These are phyloP conservation scores for Rhagophthalmus giganteus DNA, from an alignment of 2,888 invertebrate species.

Conservation along the genomic window DNA sequence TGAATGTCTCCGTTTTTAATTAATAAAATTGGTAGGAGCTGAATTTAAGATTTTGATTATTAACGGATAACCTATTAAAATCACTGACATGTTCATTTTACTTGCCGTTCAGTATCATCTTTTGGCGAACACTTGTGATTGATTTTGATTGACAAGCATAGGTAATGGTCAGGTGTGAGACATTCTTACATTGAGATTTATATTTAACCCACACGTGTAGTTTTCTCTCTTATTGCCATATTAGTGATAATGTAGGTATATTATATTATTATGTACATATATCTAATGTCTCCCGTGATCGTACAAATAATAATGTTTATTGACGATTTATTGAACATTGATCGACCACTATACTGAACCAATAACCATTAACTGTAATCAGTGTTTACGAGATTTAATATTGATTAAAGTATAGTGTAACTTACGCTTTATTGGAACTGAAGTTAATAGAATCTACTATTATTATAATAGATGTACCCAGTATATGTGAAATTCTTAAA, in stretches of 20 bases:
- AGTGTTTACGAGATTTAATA: constrained; percentile 47
- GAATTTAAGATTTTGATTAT: too few species aligned
- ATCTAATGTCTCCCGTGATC: constrained; percentile 30
- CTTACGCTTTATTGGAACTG: constrained; percentile 43
- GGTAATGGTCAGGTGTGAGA: constrained; percentile 25
- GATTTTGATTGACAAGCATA: too few species aligned
- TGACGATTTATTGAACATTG: constrained; percentile 42
- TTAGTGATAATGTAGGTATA: too few species aligned
- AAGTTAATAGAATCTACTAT: constrained; percentile 44
- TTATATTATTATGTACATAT: constrained; percentile 10
- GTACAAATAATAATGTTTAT: constrained; percentile 39
- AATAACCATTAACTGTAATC: constrained; percentile 46
- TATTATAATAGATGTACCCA: too few species aligned
- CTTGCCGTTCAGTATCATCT: too few species aligned
- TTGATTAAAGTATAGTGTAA: constrained; percentile 46
- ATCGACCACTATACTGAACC: constrained; percentile 39
- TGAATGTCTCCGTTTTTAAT: too few species aligned
- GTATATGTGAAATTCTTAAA: too few species aligned
- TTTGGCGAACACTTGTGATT: too few species aligned
- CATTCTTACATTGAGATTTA: constrained; percentile 26
- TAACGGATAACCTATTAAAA: too few species aligned
- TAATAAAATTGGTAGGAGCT: too few species aligned
- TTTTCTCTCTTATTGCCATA: constrained; percentile 30
- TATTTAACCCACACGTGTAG: constrained; percentile 26
- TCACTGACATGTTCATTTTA: too few species aligned